Conservation (phyloP, 2,113 vertebrate genomes). For the Ornithorhynchus anatinus region DNA sequence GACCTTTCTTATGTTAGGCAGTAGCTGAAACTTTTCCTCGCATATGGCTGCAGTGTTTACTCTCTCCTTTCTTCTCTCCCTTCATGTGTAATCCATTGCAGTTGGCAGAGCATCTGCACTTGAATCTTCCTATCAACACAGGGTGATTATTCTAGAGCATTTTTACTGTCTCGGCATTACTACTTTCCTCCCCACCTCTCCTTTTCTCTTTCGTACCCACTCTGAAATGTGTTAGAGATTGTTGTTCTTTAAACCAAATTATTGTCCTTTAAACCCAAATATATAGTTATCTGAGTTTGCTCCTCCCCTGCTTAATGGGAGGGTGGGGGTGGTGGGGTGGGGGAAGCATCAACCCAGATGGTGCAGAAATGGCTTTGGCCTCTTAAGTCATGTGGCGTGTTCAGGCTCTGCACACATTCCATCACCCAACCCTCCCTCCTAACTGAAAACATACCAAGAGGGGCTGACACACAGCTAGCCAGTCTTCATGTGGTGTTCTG, state of each 20-base stretch:
- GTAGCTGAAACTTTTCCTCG: conserved; percentile 8
- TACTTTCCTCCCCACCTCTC: accelerated
- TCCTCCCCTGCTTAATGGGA: too few species aligned
- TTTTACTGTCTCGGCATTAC: neutral
- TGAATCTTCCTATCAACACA: accelerated
- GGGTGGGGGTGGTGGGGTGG: too few species aligned
- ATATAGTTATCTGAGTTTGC: neutral
- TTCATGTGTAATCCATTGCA: neutral
- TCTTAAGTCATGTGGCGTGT: neutral
- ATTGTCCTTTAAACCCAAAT: neutral
- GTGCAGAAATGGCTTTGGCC: neutral
- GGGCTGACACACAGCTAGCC: neutral
- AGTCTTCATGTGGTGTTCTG: neutral
- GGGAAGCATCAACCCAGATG: neutral
- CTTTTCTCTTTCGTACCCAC: neutral
- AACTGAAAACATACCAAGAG: neutral
- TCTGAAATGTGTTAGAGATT: neutral
- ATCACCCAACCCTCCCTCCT: neutral
- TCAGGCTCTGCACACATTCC: neutral
- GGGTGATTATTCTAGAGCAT: neutral
- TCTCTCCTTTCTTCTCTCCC: neutral
- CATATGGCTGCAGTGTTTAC: neutral
- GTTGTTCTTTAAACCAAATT: neutral
- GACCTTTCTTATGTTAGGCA: neutral
- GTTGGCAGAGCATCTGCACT: neutral